These are phyloP conservation scores for Apis florea DNA, from an alignment of 1,140 invertebrate genomes.

Conservation along the genomic window DNA sequence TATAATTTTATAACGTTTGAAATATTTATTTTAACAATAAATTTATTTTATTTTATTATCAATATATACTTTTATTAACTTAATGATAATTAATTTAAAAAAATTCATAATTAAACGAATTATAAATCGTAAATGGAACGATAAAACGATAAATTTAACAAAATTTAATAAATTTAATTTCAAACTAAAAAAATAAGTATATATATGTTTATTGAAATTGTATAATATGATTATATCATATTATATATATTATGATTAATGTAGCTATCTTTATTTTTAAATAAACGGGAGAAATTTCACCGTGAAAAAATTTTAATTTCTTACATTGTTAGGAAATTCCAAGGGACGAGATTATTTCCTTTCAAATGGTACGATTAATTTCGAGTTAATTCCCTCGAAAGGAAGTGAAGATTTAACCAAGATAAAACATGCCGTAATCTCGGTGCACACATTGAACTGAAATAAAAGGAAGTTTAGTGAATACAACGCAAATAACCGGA, in stretches of 20 bases:
- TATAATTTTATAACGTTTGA: not conserved
- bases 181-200: not conserved
- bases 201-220: not conserved
- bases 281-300: not conserved
- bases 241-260: not conserved
- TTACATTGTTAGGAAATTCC: not conserved
- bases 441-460: not conserved
- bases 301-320: not conserved
- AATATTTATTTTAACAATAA: not conserved
- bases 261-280: not conserved
- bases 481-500: conserved; percentile 6
- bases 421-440: not conserved
- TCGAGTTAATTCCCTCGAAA: not conserved
- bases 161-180: not conserved
- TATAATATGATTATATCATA: too few species aligned
- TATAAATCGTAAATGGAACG: not conserved
- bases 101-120: not conserved
- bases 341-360: not conserved
- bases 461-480: not conserved
- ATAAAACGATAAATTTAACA: not conserved
- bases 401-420: not conserved
- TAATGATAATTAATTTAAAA: not conserved
- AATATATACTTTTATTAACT: too few species aligned
- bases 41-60: too few species aligned
- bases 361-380: not conserved